Base-by-base conservation (phyloP, 1,140 invertebrate species). In the Magallana ariakensis region DNA sequence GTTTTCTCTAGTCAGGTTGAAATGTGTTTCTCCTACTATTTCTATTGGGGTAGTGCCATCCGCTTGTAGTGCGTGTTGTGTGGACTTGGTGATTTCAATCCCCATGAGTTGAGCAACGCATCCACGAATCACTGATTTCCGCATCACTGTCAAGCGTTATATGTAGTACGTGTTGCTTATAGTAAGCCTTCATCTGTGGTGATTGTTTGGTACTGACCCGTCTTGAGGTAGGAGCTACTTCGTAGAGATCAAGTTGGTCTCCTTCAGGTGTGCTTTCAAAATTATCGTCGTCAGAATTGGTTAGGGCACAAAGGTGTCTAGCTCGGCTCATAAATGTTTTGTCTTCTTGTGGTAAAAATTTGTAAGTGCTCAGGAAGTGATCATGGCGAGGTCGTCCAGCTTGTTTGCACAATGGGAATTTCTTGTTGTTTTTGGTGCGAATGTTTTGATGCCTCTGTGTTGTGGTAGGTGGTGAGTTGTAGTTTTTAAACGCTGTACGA, bases 21-120 rank as follows among this genome's bases (percentile, higher is more conserved):
- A 75, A 57, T 85, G 84, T 15, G 83, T 83, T 26, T 88, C 85
- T 4, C 90, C 87, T 60, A 89, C 55, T 13, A 87, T 83, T 46
- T 81, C 80, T 19, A 90, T 56, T 33, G 89, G 80, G 2, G 87
- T 87, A 53, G 60, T 80, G 8, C 87, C 88, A 62, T 90, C 89
- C 0, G 89, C 90, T 53, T 90, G 88, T 13, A 88, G 55, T 7
- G 88, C 88, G 26, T 54, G 56, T 33, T 70, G 19, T 11, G 19
- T 70, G 19, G 62, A 33, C 19, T n/a, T 19, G 8, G 16, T n/a
- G 19, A 70, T 70, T 19, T 70, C 19, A 8, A 70, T 70, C 11
- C 62, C 62, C 26, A 70, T 8, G 26, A 70, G 54, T 56, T 80
- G 16, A 57, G 85, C 46, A 33, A 85, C 55, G 53, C 22, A 46